Evolutionary conservation across 2,888 invertebrate genomes (phyloP).

Genomic region (Hyposoter didymator): DNA sequence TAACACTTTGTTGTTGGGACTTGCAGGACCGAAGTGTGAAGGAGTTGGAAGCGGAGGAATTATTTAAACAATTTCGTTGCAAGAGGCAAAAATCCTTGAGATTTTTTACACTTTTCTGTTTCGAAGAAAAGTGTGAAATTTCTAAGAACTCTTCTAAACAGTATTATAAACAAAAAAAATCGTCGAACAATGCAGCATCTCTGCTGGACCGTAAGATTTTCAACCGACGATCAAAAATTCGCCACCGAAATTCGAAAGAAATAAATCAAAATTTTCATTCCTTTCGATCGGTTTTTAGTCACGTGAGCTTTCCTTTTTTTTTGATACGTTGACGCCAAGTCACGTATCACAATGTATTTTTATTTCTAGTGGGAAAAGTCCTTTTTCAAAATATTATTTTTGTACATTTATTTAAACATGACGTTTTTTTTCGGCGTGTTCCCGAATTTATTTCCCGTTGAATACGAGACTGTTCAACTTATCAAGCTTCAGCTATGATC

Average conservation of each 20-base stretch:
- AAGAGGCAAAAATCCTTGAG: background rate
- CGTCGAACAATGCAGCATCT: background rate
- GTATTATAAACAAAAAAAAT: constrained; percentile 36
- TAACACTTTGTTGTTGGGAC: constrained; percentile 47
- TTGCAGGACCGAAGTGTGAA: constrained; percentile 40
- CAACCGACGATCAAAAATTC: background rate
- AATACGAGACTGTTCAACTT: constrained; percentile 21
- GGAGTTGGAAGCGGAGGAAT: background rate
- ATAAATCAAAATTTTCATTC: background rate
- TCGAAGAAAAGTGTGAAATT: background rate
- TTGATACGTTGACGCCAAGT: constrained; percentile 39
- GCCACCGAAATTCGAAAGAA: background rate
- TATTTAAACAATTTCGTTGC: background rate
- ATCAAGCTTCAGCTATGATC: constrained; percentile 5
- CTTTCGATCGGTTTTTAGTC: constrained; percentile 6
- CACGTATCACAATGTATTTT: constrained; percentile 37
- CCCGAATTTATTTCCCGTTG: background rate
- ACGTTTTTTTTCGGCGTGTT: constrained; percentile 1
- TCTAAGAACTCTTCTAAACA: background rate
- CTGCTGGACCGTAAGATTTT: background rate
- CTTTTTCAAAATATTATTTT: constrained; percentile 20
- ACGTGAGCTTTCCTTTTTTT: constrained; percentile 8
- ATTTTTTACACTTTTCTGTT: background rate
- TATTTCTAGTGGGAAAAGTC: constrained; percentile 22
- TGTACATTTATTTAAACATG: constrained; percentile 5